phyloP scores from a whole-genome alignment of 1,140 invertebrate species.

The Drosophila chauvacae region DNA sequence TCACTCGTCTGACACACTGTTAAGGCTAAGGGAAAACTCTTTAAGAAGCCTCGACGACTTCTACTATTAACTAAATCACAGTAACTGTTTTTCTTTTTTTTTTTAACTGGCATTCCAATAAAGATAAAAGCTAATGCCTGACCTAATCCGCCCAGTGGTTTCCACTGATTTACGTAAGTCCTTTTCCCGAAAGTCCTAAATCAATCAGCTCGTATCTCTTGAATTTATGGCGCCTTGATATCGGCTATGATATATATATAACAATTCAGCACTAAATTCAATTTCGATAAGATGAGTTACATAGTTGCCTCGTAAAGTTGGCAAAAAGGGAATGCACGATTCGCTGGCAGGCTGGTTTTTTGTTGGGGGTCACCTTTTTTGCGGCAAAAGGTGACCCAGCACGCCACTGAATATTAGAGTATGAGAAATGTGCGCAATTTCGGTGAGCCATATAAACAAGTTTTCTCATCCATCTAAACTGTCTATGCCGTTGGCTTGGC shows the following conservation, averaged over 20 bases:
- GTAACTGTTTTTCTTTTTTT: slow-evolving; percentile 39
- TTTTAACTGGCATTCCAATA: slow-evolving; percentile 37
- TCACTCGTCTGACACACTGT: not conserved
- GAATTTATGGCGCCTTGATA: slow-evolving; percentile 33
- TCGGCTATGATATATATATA: slow-evolving; percentile 5
- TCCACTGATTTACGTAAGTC: slow-evolving; percentile 29
- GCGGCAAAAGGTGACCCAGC: slow-evolving; percentile 32
- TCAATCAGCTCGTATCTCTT: slow-evolving; percentile 15
- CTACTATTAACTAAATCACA: slow-evolving; percentile 60
- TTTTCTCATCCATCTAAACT: slow-evolving; percentile 59
- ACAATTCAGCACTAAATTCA: slow-evolving; percentile 11
- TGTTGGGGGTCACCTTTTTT: slow-evolving; percentile 22
- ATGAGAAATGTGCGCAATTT: slow-evolving; percentile 39
- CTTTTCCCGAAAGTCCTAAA: slow-evolving; percentile 11
- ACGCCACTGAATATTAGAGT: slow-evolving; percentile 38
- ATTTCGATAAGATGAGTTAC: slow-evolving; percentile 6
- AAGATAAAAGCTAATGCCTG: slow-evolving; percentile 33
- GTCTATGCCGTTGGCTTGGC: slow-evolving; percentile 40
- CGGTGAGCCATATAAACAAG: slow-evolving; percentile 50
- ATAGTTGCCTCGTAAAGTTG: slow-evolving; percentile 30
- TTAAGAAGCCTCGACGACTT: slow-evolving; percentile 23
- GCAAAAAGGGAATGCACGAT: slow-evolving; percentile 33
- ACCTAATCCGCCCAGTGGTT: slow-evolving; percentile 15
- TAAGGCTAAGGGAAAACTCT: slow-evolving; percentile 45
- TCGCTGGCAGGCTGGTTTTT: not conserved